A percentile compares a stretch with the other conserved stretches of the same genome.
Conservation (phyloP, 2,113 vertebrate species). For the Sialia sialis region DNA sequence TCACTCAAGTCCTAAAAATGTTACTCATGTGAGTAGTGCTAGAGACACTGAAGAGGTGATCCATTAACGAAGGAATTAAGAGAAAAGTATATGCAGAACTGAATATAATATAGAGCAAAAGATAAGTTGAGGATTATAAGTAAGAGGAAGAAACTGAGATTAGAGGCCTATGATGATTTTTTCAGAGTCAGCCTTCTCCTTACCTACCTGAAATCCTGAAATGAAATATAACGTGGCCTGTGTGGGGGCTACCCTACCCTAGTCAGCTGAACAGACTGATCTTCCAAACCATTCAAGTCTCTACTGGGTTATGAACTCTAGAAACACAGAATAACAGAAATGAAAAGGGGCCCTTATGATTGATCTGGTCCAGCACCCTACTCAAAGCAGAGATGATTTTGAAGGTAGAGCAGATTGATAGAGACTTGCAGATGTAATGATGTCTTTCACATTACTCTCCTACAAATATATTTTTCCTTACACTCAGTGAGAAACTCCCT, state of each 20-base stretch:
- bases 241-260: not conserved
- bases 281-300: not conserved
- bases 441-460: not conserved
- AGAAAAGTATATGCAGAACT: not conserved
- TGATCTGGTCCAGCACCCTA: not conserved
- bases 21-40: not conserved
- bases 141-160: not conserved
- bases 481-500: not conserved
- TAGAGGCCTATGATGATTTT: not conserved
- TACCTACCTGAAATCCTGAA: not conserved
- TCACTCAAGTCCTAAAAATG: not conserved
- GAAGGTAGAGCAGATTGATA: not conserved
- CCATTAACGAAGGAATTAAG: not conserved
- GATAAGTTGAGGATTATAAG: not conserved
- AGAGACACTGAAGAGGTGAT: not conserved
- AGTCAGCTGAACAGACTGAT: not conserved
- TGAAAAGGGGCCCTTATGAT: not conserved
- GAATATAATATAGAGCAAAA: not conserved
- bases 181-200: not conserved
- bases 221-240: not conserved
- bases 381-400: not conserved
- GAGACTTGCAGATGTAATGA: not conserved
- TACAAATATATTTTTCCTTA: not conserved
- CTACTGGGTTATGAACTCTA: not conserved
- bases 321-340: not conserved